These are phyloP conservation scores for Hemicordylus capensis DNA, from an alignment of 2,113 vertebrate genomes.

Conservation along the genomic window DNA sequence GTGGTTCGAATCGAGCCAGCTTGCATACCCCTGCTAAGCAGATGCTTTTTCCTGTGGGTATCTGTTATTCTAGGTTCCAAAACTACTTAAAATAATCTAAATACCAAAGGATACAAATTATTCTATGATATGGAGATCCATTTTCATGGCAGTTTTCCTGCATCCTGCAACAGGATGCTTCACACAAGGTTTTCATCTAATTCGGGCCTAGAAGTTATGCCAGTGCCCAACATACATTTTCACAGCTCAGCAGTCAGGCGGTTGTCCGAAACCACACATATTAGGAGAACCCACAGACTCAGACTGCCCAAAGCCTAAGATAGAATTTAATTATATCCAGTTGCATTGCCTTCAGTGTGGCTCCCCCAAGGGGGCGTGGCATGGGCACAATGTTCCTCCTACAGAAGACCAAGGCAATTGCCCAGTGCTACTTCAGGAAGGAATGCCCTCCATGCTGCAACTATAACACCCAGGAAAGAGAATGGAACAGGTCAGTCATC, in stretches of 20 bases:
- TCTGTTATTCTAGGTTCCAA: not conserved
- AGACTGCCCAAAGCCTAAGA: not conserved
- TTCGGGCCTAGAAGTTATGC: not conserved
- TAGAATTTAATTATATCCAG: too few relatives aligned
- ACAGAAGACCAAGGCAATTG: not conserved
- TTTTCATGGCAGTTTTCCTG: not conserved
- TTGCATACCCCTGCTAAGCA: too few relatives aligned
- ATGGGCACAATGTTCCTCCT: too few relatives aligned
- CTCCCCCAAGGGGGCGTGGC: too few relatives aligned
- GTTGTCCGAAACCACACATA: not conserved
- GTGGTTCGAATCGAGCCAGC: too few relatives aligned
- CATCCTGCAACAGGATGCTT: not conserved
- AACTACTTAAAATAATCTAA: not conserved
- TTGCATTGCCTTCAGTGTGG: too few relatives aligned
- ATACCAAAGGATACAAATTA: not conserved
- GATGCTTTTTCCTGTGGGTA: rapidly evolving
- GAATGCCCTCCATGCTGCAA: not conserved
- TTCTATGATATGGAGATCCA: not conserved
- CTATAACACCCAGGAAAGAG: not conserved
- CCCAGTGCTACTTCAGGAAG: not conserved
- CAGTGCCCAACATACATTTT: not conserved
- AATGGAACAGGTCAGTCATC: not conserved
- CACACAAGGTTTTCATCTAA: not conserved
- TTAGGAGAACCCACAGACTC: not conserved
- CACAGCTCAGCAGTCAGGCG: not conserved